Conservation (phyloP, 2,113 vertebrate species). For the Numida meleagris region DNA sequence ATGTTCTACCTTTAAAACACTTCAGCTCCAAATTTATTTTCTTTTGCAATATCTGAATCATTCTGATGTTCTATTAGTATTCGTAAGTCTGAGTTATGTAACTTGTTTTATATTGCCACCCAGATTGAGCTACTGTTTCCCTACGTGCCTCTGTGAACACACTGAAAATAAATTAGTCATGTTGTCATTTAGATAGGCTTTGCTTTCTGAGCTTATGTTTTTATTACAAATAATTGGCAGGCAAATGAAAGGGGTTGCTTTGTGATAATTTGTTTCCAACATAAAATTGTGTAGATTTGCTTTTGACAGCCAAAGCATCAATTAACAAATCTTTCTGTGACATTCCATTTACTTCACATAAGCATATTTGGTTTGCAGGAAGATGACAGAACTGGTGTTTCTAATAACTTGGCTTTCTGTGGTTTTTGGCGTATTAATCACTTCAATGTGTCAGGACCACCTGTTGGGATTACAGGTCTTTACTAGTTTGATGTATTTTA, state of each 20-base stretch:
- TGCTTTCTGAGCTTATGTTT: background rate
- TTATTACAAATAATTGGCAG: background rate
- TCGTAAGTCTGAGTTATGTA: background rate
- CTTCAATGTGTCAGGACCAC: background rate
- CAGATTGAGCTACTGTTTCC: background rate
- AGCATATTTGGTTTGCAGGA: background rate
- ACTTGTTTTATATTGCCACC: background rate
- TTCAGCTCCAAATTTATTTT: background rate
- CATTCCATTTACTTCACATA: background rate
- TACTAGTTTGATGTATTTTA: background rate
- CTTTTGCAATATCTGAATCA: background rate
- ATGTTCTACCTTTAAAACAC: background rate
- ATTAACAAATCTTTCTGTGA: background rate
- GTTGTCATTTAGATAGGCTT: background rate
- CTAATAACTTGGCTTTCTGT: background rate
- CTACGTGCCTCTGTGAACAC: background rate
- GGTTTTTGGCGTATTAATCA: conserved; percentile 5
- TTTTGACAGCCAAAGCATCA: background rate
- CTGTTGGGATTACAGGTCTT: background rate
- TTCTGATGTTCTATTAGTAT: background rate
- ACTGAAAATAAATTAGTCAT: background rate
- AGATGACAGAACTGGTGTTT: background rate
- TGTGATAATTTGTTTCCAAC: background rate
- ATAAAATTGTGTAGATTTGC: background rate
- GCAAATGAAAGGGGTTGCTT: background rate